Percentiles rank a stretch among this genome's conserved stretches.
phyloP scores from a whole-genome alignment of 37 sponge, comb jelly and placozoan genomes.

The Eunapius fragilis region DNA sequence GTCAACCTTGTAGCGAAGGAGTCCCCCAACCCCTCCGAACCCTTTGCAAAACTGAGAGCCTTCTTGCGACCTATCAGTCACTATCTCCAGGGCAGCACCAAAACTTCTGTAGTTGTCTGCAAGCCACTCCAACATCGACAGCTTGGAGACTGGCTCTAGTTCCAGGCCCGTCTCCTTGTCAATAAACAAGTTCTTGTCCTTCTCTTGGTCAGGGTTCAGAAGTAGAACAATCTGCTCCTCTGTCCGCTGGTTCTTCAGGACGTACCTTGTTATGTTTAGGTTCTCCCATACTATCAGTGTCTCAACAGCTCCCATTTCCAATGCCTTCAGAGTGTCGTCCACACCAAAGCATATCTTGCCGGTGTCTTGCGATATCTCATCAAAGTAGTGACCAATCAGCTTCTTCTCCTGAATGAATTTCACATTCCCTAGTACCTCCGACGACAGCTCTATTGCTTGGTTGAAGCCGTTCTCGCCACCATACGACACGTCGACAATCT shows the following conservation, averaged over 20 bases:
- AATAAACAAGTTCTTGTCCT: constrained; percentile 90
- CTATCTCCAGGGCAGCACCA: constrained; percentile 96
- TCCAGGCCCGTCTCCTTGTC: constrained; percentile 95
- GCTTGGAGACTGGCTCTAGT: constrained; percentile 89
- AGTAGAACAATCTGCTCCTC: constrained; percentile 85
- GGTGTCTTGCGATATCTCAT: constrained; percentile 99
- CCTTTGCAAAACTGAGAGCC: constrained; percentile 99
- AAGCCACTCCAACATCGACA: constrained; percentile 94
- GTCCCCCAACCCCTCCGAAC: constrained; percentile 98
- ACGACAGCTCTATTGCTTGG: constrained; percentile 96
- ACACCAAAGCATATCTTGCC: constrained; percentile 98
- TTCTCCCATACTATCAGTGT: constrained; percentile 99
- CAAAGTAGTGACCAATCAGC: constrained; percentile 96
- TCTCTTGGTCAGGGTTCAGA: constrained; percentile 94
- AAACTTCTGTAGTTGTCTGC: constrained; percentile 97
- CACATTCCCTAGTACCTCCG: constrained; percentile 95
- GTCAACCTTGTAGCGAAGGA: constrained; percentile 95
- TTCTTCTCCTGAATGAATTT: constrained; percentile 99
- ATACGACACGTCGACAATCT: constrained; percentile 97
- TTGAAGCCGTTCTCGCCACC: constrained; percentile 99
- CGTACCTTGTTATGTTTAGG: constrained; percentile 82
- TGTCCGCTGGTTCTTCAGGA: constrained; percentile 86
- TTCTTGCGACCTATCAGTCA: constrained; percentile 98
- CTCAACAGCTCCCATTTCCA: constrained; percentile 96
- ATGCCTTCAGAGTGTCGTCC: constrained; percentile 89